Base-by-base conservation (phyloP, 2,113 vertebrate genomes). In the Vulpes ferrilata region DNA sequence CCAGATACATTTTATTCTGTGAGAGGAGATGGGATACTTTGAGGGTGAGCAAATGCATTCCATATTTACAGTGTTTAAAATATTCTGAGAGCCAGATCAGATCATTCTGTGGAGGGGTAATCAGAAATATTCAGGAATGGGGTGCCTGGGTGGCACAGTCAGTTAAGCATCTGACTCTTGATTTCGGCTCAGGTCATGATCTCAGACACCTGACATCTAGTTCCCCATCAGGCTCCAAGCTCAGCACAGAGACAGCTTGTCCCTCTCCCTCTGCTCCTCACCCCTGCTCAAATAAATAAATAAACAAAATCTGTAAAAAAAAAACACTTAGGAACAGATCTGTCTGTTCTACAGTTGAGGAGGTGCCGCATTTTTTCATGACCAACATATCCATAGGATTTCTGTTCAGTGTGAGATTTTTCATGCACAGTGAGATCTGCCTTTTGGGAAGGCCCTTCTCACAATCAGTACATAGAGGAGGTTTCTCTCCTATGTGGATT, bases 351-450 rank as follows among this genome's bases (percentile, higher is more conserved):
- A 59, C 32, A 96, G 69, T 69, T 55, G 43, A 93, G 60, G n/a
- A 69, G 43, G 25, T 69, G 15, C 38, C 51, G 69, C 23, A 65
- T 32, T 60, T 89, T 84, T 78, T 92, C 69, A 89, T 35, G 23
- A 22, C 55, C 53, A 84, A 62, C 55, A 62, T 53, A 53, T 53
- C 53, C 73, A 13, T 53, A 93, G 4, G 25, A 91, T 79, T 60
- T 79, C 60, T 80, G 35, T 51, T 86, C 73, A 69, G 3, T 87
- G n/a, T 90, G 88, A 90, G 65, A 67, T 92, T 87, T 92, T 60
- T 38, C 51, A 76, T 22, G 13, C 32, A 64, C 3, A 15, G 51
- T 60, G 23, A 67, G 30, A 17, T 82, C 67, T 74, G 51, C 91
- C 11, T 69, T 86, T 51, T 69, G 11, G 23, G 27, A 48, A 60